These are phyloP conservation scores for Pheosia tremula DNA, from an alignment of 2,888 invertebrate species.

Conservation along the genomic window DNA sequence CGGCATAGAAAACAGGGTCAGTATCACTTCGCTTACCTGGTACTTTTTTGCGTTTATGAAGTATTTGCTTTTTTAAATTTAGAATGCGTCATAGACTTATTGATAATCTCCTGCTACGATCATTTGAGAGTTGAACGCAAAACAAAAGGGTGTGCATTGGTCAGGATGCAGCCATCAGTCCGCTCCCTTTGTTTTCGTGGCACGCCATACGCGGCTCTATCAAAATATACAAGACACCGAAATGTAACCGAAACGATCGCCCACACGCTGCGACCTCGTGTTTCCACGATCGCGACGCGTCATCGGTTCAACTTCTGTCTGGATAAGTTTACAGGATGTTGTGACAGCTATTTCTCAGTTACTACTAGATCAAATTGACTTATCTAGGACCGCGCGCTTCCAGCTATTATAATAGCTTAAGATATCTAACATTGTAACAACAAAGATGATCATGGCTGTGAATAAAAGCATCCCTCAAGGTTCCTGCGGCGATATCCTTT, in stretches of 20 bases:
- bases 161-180: constrained; percentile 69
- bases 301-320: constrained; percentile 39
- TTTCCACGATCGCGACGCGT: constrained; percentile 58
- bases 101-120: too few relatives aligned
- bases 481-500: too few relatives aligned
- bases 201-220: constrained; percentile 65
- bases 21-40: too few relatives aligned
- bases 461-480: too few relatives aligned
- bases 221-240: constrained; percentile 76
- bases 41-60: too few relatives aligned
- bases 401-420: too few relatives aligned
- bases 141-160: constrained; percentile 48
- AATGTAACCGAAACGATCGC: constrained; percentile 66
- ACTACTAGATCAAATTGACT: background rate
- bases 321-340: constrained; percentile 19
- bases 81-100: too few relatives aligned
- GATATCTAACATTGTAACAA: too few relatives aligned
- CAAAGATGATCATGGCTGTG: too few relatives aligned
- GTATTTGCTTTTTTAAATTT: too few relatives aligned
- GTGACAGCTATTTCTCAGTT: constrained; percentile 11
- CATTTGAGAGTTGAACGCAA: constrained; percentile 24
- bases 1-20: too few relatives aligned
- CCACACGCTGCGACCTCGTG: constrained; percentile 61
- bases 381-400: too few relatives aligned
- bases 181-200: constrained; percentile 69